Percentiles rank a stretch among this genome's conserved stretches.
These are phyloP conservation scores for Dermochelys coriacea DNA, from an alignment of 2,797 vertebrate genomes.

Conservation along the genomic window DNA sequence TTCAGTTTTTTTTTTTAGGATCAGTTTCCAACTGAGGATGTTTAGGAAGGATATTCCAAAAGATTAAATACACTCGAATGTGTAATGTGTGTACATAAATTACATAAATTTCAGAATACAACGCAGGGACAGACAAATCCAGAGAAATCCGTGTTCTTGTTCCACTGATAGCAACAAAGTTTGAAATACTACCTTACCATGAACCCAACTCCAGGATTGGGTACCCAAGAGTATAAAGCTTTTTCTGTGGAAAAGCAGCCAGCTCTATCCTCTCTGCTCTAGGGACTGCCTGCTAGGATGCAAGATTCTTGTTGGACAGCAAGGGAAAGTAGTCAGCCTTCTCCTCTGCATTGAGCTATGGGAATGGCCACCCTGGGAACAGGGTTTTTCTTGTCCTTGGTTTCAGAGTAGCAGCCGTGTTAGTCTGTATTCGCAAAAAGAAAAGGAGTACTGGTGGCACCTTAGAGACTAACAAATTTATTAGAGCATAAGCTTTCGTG, in stretches of 20 bases:
- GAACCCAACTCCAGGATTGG: neutral
- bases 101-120: rapidly evolving
- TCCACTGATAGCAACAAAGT: neutral
- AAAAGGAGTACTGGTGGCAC: too few species aligned
- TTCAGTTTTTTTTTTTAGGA: slow-evolving; percentile 41
- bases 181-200: neutral
- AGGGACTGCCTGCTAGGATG: neutral
- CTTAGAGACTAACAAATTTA: too few species aligned
- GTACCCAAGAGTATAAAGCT: rapidly evolving
- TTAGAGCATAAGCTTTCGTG: too few species aligned
- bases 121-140: neutral
- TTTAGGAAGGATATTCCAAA: neutral
- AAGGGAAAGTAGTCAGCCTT: neutral
- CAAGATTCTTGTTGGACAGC: neutral
- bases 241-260: rapidly evolving
- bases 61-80: neutral
- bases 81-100: rapidly evolving
- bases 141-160: neutral
- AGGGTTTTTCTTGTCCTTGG: rapidly evolving
- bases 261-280: neutral
- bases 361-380: neutral
- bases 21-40: neutral
- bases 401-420: too few species aligned
- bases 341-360: neutral
- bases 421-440: too few species aligned